Evolutionary conservation across 1,140 invertebrate genomes (phyloP).

Genomic region (Cepaea nemoralis): DNA sequence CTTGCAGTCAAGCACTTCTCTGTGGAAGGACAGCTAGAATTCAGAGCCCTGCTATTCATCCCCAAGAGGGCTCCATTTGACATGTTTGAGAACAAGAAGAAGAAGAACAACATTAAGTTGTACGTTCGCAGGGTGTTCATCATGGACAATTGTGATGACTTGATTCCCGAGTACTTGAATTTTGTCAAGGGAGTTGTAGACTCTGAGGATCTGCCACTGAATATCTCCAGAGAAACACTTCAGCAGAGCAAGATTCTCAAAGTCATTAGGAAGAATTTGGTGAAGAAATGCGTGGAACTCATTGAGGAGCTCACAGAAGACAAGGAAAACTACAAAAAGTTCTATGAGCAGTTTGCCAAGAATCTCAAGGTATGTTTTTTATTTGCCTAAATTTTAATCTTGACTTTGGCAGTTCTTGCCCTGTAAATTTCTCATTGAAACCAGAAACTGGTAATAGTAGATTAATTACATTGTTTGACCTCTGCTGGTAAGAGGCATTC

Average conservation of each 20-base stretch:
- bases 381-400: neutral
- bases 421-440: too few relatives aligned
- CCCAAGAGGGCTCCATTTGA: slow-evolving; percentile 96
- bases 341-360: slow-evolving; percentile 98
- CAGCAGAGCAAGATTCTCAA: slow-evolving; percentile 99
- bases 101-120: slow-evolving; percentile 98
- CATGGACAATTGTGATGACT: slow-evolving; percentile 99
- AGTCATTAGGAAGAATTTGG: slow-evolving; percentile 96
- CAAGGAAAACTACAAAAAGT: slow-evolving; percentile 98
- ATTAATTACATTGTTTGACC: too few relatives aligned
- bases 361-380: slow-evolving; percentile 82
- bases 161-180: slow-evolving; percentile 98
- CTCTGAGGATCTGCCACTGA: slow-evolving; percentile 95
- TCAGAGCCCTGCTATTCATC: slow-evolving; percentile 93
- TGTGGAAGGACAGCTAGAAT: slow-evolving; percentile 98
- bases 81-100: slow-evolving; percentile 97
- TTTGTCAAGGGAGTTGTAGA: slow-evolving; percentile 99
- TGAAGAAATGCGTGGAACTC: slow-evolving; percentile 97
- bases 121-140: slow-evolving; percentile 98
- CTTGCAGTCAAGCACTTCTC: slow-evolving; percentile 98
- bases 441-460: too few relatives aligned
- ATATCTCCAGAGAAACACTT: slow-evolving; percentile 98
- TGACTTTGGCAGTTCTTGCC: too few relatives aligned
- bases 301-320: slow-evolving; percentile 96
- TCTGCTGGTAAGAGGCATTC: too few relatives aligned